Evolutionary conservation across 92 coral and sea anemone species (phyloP).

Genomic region (Metridium senile): DNA sequence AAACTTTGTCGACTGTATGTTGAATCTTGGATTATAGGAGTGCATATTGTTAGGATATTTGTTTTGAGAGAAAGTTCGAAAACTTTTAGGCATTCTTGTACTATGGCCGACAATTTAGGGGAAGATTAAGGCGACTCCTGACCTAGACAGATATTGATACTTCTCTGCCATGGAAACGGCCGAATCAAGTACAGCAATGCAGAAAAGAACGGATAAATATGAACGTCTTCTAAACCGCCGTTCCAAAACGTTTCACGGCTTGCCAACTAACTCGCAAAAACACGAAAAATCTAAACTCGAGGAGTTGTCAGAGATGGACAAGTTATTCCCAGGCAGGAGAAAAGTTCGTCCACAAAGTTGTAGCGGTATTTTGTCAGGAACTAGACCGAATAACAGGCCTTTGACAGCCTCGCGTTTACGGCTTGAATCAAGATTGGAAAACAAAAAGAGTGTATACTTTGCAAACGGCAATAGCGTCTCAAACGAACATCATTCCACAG

Average conservation of each 20-base stretch:
- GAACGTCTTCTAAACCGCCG: conserved; percentile 11
- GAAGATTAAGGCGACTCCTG: too few species aligned
- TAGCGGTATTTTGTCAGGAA: background rate
- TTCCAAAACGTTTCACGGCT: conserved; percentile 19
- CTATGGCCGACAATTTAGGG: too few species aligned
- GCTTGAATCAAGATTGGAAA: background rate
- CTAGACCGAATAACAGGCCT: background rate
- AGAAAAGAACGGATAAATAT: background rate
- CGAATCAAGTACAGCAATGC: background rate
- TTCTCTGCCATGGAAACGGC: too few species aligned
- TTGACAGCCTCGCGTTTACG: background rate
- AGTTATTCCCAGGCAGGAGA: background rate
- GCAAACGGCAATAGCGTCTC: background rate
- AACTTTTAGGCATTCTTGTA: too few species aligned
- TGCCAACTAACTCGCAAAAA: background rate
- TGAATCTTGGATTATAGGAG: background rate
- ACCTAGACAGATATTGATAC: too few species aligned
- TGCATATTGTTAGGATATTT: background rate
- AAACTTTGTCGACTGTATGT: background rate
- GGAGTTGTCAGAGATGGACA: conserved; percentile 6
- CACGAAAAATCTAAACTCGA: background rate
- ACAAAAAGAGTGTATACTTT: background rate
- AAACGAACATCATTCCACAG: too few species aligned
- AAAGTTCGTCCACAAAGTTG: conserved; percentile 12
- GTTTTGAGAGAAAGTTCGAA: background rate